Conservation (phyloP, 2,888 invertebrate genomes). For the Carterocephalus palaemon region DNA sequence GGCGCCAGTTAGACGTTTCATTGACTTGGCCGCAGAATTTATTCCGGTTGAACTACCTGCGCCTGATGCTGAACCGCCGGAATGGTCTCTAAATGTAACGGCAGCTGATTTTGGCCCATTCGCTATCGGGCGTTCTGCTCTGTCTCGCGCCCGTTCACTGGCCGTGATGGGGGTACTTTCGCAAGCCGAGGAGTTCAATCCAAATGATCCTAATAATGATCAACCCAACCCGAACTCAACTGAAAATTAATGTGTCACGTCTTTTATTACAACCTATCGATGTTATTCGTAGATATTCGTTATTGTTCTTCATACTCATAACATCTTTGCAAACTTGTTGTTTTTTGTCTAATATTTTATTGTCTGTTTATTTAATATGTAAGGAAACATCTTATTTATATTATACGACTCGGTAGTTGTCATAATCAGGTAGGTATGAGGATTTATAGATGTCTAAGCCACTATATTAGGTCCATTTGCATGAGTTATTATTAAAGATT, state of each 20-base stretch:
- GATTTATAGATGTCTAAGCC: no score
- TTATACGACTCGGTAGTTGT: no score
- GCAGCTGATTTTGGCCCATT: slow-evolving; percentile 19
- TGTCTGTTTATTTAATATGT: no score
- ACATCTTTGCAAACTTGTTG: no score
- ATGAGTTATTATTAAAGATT: no score
- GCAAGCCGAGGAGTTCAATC: neutral
- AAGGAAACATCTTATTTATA: no score
- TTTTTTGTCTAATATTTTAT: no score
- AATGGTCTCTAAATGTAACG: slow-evolving; percentile 15
- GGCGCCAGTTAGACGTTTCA: slow-evolving; percentile 2
- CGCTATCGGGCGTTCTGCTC: slow-evolving; percentile 13
- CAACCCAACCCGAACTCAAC: neutral
- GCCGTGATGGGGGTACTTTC: slow-evolving; percentile 16
- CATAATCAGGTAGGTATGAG: no score
- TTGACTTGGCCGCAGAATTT: slow-evolving; percentile 11
- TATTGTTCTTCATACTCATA: no score
- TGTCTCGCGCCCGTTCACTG: slow-evolving; percentile 10
- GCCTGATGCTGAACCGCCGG: slow-evolving; percentile 17
- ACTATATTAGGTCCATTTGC: no score
- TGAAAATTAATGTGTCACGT: neutral
- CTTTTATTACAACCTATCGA: no score
- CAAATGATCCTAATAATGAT: neutral
- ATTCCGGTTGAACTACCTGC: slow-evolving; percentile 5
- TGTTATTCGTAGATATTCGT: no score